A percentile compares a stretch with the other conserved stretches of the same genome.
Conservation (phyloP, 2,113 vertebrate species). For the Murina feae region DNA sequence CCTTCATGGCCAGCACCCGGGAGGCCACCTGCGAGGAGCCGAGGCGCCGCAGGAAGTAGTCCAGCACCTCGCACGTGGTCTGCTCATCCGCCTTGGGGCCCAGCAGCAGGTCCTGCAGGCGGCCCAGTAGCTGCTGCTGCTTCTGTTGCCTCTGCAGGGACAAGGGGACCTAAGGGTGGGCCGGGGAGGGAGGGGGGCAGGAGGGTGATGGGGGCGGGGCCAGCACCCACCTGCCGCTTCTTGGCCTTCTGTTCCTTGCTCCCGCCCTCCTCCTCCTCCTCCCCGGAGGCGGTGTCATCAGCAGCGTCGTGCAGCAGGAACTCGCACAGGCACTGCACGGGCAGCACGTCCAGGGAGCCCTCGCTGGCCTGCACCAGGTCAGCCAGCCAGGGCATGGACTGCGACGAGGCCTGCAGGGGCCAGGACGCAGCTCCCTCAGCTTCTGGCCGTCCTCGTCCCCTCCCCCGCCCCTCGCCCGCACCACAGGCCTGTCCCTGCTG, state of each 20-base stretch:
- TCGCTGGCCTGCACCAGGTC: conserved; percentile 98
- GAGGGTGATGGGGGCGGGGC: fast-evolving
- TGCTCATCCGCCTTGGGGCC: conserved; percentile 96
- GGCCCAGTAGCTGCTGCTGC: conserved; percentile 93
- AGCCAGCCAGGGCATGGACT: conserved; percentile 99
- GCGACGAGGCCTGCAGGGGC: conserved; percentile 90
- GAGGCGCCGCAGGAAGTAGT: conserved; percentile 96
- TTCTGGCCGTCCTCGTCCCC: fast-evolving
- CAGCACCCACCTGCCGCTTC: conserved; percentile 88
- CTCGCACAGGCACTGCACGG: conserved; percentile 97
- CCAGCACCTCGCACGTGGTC: conserved; percentile 96
- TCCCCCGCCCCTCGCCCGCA: fast-evolving
- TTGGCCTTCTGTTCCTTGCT: conserved; percentile 95
- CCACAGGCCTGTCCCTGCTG: neutral
- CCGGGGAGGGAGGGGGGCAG: neutral
- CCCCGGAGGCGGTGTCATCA: conserved; percentile 84
- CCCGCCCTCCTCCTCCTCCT: conserved; percentile 94
- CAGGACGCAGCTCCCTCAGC: fast-evolving
- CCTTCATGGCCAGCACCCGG: conserved; percentile 96
- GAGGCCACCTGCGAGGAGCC: conserved; percentile 97
- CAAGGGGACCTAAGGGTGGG: neutral
- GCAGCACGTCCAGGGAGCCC: conserved; percentile 96
- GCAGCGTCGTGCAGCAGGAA: conserved; percentile 97
- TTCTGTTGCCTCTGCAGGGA: conserved; percentile 92
- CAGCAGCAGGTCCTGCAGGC: conserved; percentile 94